Evolutionary conservation across 1,140 invertebrate genomes (phyloP), one percentile per base, ranked within the genome.

Genomic region (Copidosoma floridanum): DNA sequence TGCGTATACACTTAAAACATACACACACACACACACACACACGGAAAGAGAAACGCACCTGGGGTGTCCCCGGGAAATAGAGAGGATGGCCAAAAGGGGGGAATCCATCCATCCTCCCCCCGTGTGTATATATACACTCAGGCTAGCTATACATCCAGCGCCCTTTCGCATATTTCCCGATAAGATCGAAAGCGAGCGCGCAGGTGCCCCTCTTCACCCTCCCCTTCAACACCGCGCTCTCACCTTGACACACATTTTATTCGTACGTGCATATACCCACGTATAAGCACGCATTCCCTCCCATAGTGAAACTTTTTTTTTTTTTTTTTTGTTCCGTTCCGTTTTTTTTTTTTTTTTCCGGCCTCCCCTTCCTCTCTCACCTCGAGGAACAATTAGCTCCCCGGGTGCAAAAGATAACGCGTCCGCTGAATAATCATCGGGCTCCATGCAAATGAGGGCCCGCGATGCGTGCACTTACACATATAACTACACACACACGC

Each of bases 191-290:
- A 14, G 3, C 3, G 18, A 21, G 7, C 12, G 20, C 5, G 8
- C 26, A 35, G 46, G 16, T 54, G 26, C 29, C 38, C 40, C 3
- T 24, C 20, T 6, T 53, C 3, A 12, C 43, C 24, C 23, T 24
- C 23, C 44, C 44, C n/a, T 3, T 16, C 44, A 12, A 0, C 21
- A 14, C 20, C n/a, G 20, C 26, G 8, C 7, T 32, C 26, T 43
- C 57, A 38, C 38, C 57, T 58, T 43, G 47, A 58, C 47, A 58
- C 24, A 55, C 26, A 57, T 57, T 51, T 51, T 51, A 24, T 51
- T 40, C n/a, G n/a, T n/a, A n/a, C n/a, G n/a, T n/a, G n/a, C n/a
- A n/a, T n/a, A n/a, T n/a, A n/a, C n/a, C n/a, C n/a, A n/a, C n/a
- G n/a, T n/a, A n/a, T n/a, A n/a, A n/a, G n/a, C n/a, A n/a, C n/a